Base-by-base conservation (phyloP, 2,888 invertebrate species). In the Serrognathus titanus region DNA sequence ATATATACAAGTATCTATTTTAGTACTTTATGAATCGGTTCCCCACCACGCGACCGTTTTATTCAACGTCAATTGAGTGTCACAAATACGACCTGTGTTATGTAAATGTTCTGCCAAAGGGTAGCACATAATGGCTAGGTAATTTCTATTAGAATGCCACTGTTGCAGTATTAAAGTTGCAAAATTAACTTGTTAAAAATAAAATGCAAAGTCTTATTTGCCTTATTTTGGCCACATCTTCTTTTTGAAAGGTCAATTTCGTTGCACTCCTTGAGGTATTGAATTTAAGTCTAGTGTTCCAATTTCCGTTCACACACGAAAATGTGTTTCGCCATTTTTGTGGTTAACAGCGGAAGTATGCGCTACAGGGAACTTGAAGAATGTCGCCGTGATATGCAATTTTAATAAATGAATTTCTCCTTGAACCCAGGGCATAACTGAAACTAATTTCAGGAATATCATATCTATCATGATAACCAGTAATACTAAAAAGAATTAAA, bases 11-110 rank as follows among this genome's bases (percentile, higher is more conserved):
- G 76, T 76, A 76, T 76, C 75, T 75, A 75, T 76, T 76, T 75
- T 74, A 73, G 72, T 74, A 74, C 74, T 75, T 74, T 71, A 73
- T 76, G 74, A 76, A 76, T 73, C 70, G 71, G 67, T 65, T 67
- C 71, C 75, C 74, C 63, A 64, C 74, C 76, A 76, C 76, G 76
- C 75, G 77, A 76, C 77, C 71, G 70, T 72, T 74, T 78, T 77
- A 71, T 77, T 66, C 70, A 68, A 68, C 71, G 76, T 78, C 77
- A 78, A 78, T 78, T 78, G 77, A 74, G 72, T 76, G 77, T 76
- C 75, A 77, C 76, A 77, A 78, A 78, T 77, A 73, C 72, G 73
- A 60, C 65, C 70, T 72, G 63, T 78, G 73, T 77, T 68, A 77
- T 77, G 77, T 75, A 76, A 77, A 77, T 77, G 70, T 63, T 60